These are phyloP conservation scores for Eupithecia subumbrata DNA, from an alignment of 2,888 invertebrate species.

Conservation along the genomic window DNA sequence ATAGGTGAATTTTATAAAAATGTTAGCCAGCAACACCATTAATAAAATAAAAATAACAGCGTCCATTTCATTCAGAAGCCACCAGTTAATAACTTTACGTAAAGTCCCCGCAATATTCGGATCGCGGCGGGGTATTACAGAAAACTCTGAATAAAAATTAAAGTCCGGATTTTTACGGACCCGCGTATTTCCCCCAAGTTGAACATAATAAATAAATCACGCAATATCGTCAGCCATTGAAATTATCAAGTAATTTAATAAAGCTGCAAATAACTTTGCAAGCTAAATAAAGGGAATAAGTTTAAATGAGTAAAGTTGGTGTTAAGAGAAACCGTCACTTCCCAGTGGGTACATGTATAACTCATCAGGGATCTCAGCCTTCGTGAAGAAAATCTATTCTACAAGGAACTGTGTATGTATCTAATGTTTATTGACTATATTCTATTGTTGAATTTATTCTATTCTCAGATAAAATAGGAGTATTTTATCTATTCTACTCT, in stretches of 20 bases:
- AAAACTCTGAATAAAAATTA: slow-evolving; percentile 20
- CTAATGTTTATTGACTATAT: no score
- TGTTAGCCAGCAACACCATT: slow-evolving; percentile 11
- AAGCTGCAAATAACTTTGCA: slow-evolving; percentile 70
- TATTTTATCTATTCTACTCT: no score
- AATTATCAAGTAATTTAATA: slow-evolving; percentile 81
- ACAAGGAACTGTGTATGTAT: no score
- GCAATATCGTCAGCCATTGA: slow-evolving; percentile 64
- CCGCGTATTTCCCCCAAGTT: slow-evolving; percentile 44
- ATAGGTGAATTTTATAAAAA: not conserved
- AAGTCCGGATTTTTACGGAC: slow-evolving; percentile 39
- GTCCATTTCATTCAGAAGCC: slow-evolving; percentile 29
- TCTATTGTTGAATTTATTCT: no score
- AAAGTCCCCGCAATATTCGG: slow-evolving; percentile 33
- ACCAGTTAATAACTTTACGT: slow-evolving; percentile 29
- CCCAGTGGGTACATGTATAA: not conserved
- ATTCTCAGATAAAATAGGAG: no score
- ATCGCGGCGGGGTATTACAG: slow-evolving; percentile 23
- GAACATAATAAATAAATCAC: slow-evolving; percentile 65
- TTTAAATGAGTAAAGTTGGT: slow-evolving; percentile 51
- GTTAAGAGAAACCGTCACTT: not conserved
- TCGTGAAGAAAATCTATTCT: not conserved
- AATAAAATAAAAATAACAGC: slow-evolving; percentile 25
- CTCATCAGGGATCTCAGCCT: not conserved
- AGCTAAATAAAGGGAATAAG: slow-evolving; percentile 78